Evolutionary conservation across 2,797 vertebrate genomes (phyloP).

Genomic region (Gallinago nigripennis): DNA sequence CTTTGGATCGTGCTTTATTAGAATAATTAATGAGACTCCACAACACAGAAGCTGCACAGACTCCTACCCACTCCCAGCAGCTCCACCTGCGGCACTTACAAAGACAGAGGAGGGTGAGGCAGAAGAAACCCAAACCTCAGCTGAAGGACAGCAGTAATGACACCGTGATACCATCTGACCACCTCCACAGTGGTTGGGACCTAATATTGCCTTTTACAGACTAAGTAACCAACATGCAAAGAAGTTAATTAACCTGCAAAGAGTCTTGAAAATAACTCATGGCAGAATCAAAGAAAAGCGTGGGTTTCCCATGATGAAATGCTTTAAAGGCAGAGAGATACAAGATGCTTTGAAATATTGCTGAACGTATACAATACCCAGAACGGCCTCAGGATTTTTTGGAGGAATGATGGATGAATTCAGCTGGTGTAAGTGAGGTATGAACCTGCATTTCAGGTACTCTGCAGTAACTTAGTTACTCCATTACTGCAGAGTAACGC

Average conservation of each 20-base stretch:
- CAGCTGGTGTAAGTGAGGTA: background rate
- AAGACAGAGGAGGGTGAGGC: background rate
- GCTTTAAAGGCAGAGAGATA: background rate
- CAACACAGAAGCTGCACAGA: background rate
- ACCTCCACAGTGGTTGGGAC: background rate
- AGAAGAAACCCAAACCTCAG: background rate
- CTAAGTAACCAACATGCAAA: background rate
- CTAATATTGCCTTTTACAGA: background rate
- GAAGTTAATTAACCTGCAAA: conserved; percentile 1
- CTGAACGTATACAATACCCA: background rate
- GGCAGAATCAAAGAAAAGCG: background rate
- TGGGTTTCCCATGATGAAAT: background rate
- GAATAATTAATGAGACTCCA: background rate
- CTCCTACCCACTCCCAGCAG: background rate
- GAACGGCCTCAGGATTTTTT: background rate
- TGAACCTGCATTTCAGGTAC: background rate
- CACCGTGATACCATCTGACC: background rate
- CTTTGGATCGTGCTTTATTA: background rate
- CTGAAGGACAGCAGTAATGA: background rate
- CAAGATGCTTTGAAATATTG: background rate
- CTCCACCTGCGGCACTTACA: background rate
- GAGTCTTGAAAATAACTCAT: background rate
- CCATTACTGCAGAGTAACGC: background rate
- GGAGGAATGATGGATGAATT: background rate
- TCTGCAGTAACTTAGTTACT: background rate